Conservation (phyloP, 2,888 invertebrate genomes). For the Timema podura region DNA sequence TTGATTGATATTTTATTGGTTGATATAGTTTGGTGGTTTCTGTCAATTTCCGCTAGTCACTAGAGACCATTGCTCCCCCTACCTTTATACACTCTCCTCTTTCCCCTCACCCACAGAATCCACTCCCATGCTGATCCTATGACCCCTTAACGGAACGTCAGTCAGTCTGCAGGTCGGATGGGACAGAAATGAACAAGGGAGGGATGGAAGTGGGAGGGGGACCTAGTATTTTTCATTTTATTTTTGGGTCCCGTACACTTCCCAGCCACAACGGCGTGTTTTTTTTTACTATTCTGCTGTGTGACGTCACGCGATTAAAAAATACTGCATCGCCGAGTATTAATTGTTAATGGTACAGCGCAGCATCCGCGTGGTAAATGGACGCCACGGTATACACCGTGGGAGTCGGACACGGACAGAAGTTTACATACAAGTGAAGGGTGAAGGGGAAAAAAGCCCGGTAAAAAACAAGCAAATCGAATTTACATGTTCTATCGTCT, state of each 20-base stretch:
- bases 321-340: slow-evolving; percentile 13
- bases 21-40: slow-evolving; percentile 4
- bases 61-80: too few relatives aligned
- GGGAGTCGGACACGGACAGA: slow-evolving; percentile 9
- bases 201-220: too few relatives aligned
- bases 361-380: neutral
- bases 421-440: too few relatives aligned
- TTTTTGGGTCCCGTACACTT: too few relatives aligned
- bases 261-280: neutral
- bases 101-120: too few relatives aligned
- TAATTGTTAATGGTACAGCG: slow-evolving; percentile 16
- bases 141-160: too few relatives aligned
- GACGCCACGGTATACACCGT: neutral
- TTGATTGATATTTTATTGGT: slow-evolving; percentile 16
- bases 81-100: too few relatives aligned
- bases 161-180: too few relatives aligned
- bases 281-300: neutral
- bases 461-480: slow-evolving; percentile 13
- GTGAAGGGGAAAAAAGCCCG: slow-evolving; percentile 6
- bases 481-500: slow-evolving; percentile 15
- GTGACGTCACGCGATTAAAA: slow-evolving; percentile 9
- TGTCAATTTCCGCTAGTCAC: neutral
- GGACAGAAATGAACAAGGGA: too few relatives aligned
- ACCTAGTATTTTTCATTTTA: too few relatives aligned
- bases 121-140: too few relatives aligned